Base-by-base conservation (phyloP, 2,797 vertebrate genomes). In the Parauchenoglanis ngamensis region DNA sequence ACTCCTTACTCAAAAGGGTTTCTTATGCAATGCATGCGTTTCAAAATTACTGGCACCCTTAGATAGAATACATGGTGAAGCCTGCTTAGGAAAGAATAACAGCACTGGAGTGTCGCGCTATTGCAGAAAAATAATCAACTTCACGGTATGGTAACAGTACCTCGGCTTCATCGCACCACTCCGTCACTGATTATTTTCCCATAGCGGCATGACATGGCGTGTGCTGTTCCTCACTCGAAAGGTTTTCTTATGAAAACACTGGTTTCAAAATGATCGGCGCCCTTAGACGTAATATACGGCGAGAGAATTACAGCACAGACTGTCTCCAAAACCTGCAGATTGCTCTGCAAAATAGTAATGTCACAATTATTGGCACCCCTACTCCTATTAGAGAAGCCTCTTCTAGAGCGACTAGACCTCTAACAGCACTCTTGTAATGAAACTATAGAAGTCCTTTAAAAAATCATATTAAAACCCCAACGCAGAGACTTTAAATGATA, bases 401-500 rank as follows among this genome's bases (percentile, higher is more conserved):
- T 2, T 80, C 23, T 44, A n/a, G 11, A 25, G 23, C 13, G 13
- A 80, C 61, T 10, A 13, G 35, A 35, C 35, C 35, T 35, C 35
- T 35, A 35, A 5, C 3, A 1, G 13, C 13, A 65, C 44, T 21
- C 25, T n/a, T 44, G 57, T 25, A 80, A 54, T 23, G 23, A 31
- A n/a, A 76, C 4, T n/a, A 2, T 17, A 77, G n/a, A 77, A 77
- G 13, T 77, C 8, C n/a, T n/a, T 25, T 1, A 12, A 23, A 57
- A 8, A 8, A 49, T 49, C 57, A 25, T 83, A 84, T 84, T 76
- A 83, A 67, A 87, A 61, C 63, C 49, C 52, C 0, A 31, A 77
- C 7, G 2, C 46, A 67, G 21, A 23, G 80, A 56, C 40, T 83
- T 83, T 83, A 76, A 63, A 84, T 83, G 72, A 67, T 83, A 44